These are phyloP conservation scores for Sphecodes monilicornis DNA, from an alignment of 2,888 invertebrate species.

Conservation along the genomic window DNA sequence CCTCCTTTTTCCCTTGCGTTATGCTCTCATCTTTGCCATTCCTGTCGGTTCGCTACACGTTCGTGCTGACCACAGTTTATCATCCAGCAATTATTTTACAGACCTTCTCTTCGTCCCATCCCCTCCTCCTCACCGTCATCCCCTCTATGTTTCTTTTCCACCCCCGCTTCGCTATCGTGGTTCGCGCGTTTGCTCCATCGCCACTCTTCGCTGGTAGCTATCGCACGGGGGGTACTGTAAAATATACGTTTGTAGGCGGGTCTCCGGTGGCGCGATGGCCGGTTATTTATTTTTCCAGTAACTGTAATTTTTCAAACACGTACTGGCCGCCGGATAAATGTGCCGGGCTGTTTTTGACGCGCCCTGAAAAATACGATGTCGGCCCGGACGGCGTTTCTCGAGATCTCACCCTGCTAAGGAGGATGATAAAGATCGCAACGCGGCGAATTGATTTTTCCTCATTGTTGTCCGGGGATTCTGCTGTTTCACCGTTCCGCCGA, in stretches of 20 bases:
- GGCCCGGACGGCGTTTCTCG: slow-evolving; percentile 69
- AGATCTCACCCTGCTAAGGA: slow-evolving; percentile 65
- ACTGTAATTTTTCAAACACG: slow-evolving; percentile 81
- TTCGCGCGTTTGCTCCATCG: slow-evolving; percentile 48
- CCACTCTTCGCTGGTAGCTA: slow-evolving; percentile 44
- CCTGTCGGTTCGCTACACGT: slow-evolving; percentile 59
- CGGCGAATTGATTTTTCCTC: slow-evolving; percentile 75
- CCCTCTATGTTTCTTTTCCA: background rate
- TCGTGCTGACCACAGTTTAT: slow-evolving; percentile 74
- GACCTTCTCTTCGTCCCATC: slow-evolving; percentile 41
- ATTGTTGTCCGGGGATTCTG: slow-evolving; percentile 54
- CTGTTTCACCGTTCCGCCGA: slow-evolving; percentile 27
- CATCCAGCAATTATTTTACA: slow-evolving; percentile 78
- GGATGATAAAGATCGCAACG: slow-evolving; percentile 70
- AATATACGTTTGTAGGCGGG: slow-evolving; percentile 77
- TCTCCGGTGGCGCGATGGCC: slow-evolving; percentile 66
- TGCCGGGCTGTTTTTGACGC: slow-evolving; percentile 81
- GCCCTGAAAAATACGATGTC: slow-evolving; percentile 79
- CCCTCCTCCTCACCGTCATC: slow-evolving; percentile 27
- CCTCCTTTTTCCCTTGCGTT: slow-evolving; percentile 41
- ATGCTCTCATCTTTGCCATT: slow-evolving; percentile 54
- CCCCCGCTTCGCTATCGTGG: slow-evolving; percentile 41
- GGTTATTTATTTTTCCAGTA: slow-evolving; percentile 81
- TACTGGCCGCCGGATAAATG: slow-evolving; percentile 79
- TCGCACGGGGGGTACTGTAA: slow-evolving; percentile 67